Evolutionary conservation across 2,113 vertebrate genomes (phyloP), one percentile per base, ranked within the genome.

Genomic region (Lophius piscatorius): DNA sequence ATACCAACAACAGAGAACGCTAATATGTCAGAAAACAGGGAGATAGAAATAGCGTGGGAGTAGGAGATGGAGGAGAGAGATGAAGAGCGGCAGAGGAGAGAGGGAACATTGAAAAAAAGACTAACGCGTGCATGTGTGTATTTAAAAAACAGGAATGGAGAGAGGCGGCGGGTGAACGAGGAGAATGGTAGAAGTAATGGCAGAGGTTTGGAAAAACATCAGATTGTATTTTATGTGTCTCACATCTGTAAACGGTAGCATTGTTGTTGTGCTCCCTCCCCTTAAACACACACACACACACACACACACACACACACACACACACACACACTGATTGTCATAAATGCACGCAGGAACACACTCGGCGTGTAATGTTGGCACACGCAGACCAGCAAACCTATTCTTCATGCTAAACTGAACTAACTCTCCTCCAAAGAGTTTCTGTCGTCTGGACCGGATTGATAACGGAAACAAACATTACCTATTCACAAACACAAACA

Each of bases 101-200:
- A 71, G 63, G 71, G 40, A 0, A 39, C 55, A 72, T 14, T n/a
- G 42, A 26, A 22, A 4, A 5, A 26, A 45, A 45, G 11, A 66
- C 26, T 70, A 49, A 63, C 26, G 42, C 36, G 31, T 45, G 42
- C 39, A 29, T 40, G 49, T 49, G 48, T 59, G 68, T 42, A 69
- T 57, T 56, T 13, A 28, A 64, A 39, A 55, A 64, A 57, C 46
- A 46, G 44, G 65, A 64, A 74, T 52, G 69, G 69, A 76, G 76
- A 85, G 84, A 67, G 81, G 70, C 49, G 67, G 85, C 86, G 81
- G 88, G 85, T 74, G 85, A 73, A 82, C 74, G 67, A 79, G 72
- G 72, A 74, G 76, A 76, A 83, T 63, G 65, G 86, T 88, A 88
- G 84, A 87, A 88, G 78, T 86, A 87, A 88, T 87, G 86, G 70